Evolutionary conservation across 2,888 invertebrate species (phyloP), one percentile per base, ranked within the genome.

Genomic region (Nematopogon swammerdamellus): DNA sequence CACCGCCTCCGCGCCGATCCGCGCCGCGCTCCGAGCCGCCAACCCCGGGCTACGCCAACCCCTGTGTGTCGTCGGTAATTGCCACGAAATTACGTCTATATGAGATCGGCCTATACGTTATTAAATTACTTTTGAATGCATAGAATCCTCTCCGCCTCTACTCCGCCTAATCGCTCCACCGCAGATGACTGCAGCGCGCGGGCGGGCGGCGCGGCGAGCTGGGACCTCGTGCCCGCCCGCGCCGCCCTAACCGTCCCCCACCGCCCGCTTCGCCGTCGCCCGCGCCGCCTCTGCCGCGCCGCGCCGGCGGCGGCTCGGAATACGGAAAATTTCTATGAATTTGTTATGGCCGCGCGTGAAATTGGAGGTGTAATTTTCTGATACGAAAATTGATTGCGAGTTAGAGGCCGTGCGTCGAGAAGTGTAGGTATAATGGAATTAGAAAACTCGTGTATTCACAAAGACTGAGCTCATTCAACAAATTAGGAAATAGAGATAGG

Each of bases 61-160:
- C 36, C 36, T 14, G 25, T 8, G 36, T 14, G 36, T 3, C 36
- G 11, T 36, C 36, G 14, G 11, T 36, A 14, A 36, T 36, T 36
- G 36, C 65, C 67, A 65, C 65, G 68, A 69, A 71, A 71, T 71
- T 64, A 68, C 65, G 58, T 61, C 59, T 60, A 59, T 59, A 59
- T 61, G 67, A 63, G 63, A 55, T 61, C 56, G 61, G 58, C 59
- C 60, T 62, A 63, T 61, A 63, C 64, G 64, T 70, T 69, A 71
- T 71, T 61, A 65, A 68, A 68, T 72, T 67, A 70, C 67, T 69
- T 61, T 57, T 62, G 64, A 68, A 71, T 71, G 67, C 70, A 70
- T 71, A 63, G 70, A 65, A 68, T 67, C 68, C 68, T 71, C 69
- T 63, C 57, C 63, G 65, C 65, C 60, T 55, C 56, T 4, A 14